Base-by-base conservation (phyloP, 1,140 invertebrate genomes). In the Microplitis mediator region DNA sequence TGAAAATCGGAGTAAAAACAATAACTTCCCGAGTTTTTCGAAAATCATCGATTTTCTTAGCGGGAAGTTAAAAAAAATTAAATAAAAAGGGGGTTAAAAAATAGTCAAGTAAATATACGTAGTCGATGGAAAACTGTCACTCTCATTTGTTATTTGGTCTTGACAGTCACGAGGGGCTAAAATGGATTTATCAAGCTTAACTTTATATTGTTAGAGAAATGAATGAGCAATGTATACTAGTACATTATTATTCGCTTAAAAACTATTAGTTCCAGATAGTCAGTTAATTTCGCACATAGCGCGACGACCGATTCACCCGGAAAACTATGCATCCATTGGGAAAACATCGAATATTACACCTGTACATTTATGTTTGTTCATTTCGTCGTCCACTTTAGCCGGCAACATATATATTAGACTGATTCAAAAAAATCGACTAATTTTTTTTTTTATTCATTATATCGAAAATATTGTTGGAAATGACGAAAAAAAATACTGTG, bases 251-350 rank as follows among this genome's bases (percentile, higher is more conserved):
- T 72, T 70, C 54, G 51, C 66, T 72, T 71, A 71, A 72, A 75
- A 75, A 72, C 67, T 62, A 75, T 72, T 32, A 61, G 71, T 75
- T 75, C 63, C 67, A 61, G 70, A 11, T 39, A 61, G 52, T 52
- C 56, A 65, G 67, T 75, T 69, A 75, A 75, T 72, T 72, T 56
- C 39, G 52, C 67, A 62, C 39, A 31, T 36, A 58, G 50, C 70
- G 60, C 66, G 61, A 75, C 74, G 70, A 72, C 23, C 67, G 67
- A 70, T 64, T 75, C 71, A 60, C 62, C 60, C 68, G 74, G 67
- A 72, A 75, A 75, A 75, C 74, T 69, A 75, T 66, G 71, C 50
- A 58, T 54, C 70, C 70, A 36, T 58, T 74, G 73, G 64, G 73
- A 74, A 71, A 74, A 74, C 64, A 11, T 13, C 35, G 51, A 50